Evolutionary conservation across 1,140 invertebrate genomes (phyloP).

Genomic region (Diabrotica undecimpunctata): DNA sequence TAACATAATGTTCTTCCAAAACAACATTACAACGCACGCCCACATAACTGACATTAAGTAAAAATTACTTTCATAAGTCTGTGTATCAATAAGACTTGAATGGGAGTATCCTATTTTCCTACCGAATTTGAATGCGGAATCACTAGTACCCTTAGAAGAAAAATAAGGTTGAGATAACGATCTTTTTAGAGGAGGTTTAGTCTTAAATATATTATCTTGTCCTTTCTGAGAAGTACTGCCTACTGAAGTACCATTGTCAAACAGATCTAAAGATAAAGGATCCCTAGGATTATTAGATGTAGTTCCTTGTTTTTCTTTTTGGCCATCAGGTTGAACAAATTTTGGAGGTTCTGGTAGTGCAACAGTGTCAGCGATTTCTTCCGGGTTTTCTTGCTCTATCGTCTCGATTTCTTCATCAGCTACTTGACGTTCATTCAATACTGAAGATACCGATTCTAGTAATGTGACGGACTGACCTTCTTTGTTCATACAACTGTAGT

Average conservation of each 20-base stretch:
- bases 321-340: no score
- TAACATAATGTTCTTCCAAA: constrained; percentile 72
- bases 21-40: constrained; percentile 63
- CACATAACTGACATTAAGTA: constrained; percentile 67
- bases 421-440: constrained; percentile 35
- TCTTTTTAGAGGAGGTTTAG: constrained; percentile 30
- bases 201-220: constrained; percentile 31
- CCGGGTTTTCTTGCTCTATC: not conserved
- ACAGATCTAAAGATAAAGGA: constrained; percentile 37
- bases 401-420: not conserved
- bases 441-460: constrained; percentile 40
- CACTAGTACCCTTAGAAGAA: constrained; percentile 22
- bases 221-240: constrained; percentile 26
- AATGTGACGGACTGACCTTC: constrained; percentile 27
- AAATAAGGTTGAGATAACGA: constrained; percentile 42
- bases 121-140: constrained; percentile 25
- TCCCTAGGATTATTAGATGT: constrained; percentile 12
- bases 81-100: constrained; percentile 24
- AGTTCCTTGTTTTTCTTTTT: not conserved
- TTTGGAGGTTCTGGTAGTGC: not conserved
- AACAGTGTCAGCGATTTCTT: not conserved
- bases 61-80: constrained; percentile 41
- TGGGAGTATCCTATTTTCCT: constrained; percentile 25
- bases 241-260: constrained; percentile 27
- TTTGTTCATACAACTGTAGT: constrained; percentile 43